phyloP scores from a whole-genome alignment of 2,113 vertebrate genomes.

The Cyprinodon variegatus region DNA sequence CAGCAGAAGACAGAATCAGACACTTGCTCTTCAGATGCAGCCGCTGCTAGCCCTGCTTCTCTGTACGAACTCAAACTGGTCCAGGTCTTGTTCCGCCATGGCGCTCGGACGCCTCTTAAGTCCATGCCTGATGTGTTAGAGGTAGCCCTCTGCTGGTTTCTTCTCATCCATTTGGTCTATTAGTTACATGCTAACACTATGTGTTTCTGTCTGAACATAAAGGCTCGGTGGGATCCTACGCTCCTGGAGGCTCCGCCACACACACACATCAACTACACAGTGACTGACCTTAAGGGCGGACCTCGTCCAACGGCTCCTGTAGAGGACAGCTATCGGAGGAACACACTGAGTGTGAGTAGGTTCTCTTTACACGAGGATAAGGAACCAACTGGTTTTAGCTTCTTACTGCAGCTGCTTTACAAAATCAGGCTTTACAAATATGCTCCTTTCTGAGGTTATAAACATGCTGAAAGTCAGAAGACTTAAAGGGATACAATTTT shows the following conservation, averaged over 20 bases:
- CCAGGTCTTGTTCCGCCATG: constrained; percentile 89
- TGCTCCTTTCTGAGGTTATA: no score
- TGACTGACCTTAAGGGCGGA: constrained; percentile 87
- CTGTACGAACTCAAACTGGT: constrained; percentile 83
- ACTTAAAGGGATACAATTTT: no score
- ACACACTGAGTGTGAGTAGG: constrained; percentile 71
- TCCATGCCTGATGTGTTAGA: constrained; percentile 82
- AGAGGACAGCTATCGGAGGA: constrained; percentile 82
- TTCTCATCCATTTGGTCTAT: background rate
- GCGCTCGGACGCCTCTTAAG: constrained; percentile 89
- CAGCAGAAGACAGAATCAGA: constrained; percentile 63
- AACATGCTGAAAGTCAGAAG: no score
- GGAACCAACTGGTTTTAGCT: background rate
- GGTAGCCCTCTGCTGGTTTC: constrained; percentile 67
- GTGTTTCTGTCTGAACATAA: background rate
- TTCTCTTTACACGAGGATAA: constrained; percentile 12
- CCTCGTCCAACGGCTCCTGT: constrained; percentile 81
- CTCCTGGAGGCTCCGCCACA: constrained; percentile 85
- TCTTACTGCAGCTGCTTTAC: no score
- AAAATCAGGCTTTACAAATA: no score
- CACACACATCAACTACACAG: constrained; percentile 84
- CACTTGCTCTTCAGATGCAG: background rate
- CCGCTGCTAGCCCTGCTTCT: constrained; percentile 4
- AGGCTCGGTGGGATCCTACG: constrained; percentile 86
- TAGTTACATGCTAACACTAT: no score